Percentiles rank a stretch among this genome's conserved stretches.
These are phyloP conservation scores for Neosilurus mollespiculum DNA, from an alignment of 2,797 vertebrate genomes.

Conservation along the genomic window DNA sequence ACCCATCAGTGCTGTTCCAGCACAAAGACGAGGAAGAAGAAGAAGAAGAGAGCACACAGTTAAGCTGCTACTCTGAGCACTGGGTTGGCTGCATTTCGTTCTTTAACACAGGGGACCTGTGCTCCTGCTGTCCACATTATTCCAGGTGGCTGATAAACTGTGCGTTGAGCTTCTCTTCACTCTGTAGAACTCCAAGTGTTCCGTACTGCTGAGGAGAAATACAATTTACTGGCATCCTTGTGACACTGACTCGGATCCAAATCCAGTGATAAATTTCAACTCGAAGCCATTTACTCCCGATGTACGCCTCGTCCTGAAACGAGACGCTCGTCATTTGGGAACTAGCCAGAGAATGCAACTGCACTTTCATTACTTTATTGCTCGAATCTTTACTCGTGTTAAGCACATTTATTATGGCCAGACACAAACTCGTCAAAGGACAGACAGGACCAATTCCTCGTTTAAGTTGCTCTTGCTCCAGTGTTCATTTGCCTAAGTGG, in stretches of 20 bases:
- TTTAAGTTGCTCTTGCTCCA: slow-evolving; percentile 28
- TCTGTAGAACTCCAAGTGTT: neutral
- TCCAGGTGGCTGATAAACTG: slow-evolving; percentile 35
- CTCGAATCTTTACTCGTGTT: slow-evolving; percentile 41
- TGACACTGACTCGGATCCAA: slow-evolving; percentile 35
- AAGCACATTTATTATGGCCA: slow-evolving; percentile 41
- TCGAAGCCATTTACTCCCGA: slow-evolving; percentile 30
- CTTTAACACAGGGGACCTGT: neutral
- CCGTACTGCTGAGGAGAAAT: neutral
- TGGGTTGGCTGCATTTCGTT: slow-evolving; percentile 22
- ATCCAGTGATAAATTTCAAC: slow-evolving; percentile 40
- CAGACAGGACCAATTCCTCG: slow-evolving; percentile 31
- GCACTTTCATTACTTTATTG: slow-evolving; percentile 48
- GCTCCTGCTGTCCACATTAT: slow-evolving; percentile 11
- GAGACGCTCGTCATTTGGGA: slow-evolving; percentile 46
- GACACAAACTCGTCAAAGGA: slow-evolving; percentile 13
- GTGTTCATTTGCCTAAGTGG: slow-evolving; percentile 48
- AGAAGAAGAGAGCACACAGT: neutral
- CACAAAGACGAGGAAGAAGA: slow-evolving; percentile 8
- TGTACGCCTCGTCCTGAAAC: slow-evolving; percentile 33
- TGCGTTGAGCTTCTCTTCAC: neutral
- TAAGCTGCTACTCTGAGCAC: slow-evolving; percentile 15
- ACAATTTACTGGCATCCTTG: slow-evolving; percentile 19
- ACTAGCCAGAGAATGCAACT: slow-evolving; percentile 47
- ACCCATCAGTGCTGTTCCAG: slow-evolving; percentile 38